Evolutionary conservation across 1,140 invertebrate genomes (phyloP), one percentile per base, ranked within the genome.

Genomic region (Chlorops oryzae): DNA sequence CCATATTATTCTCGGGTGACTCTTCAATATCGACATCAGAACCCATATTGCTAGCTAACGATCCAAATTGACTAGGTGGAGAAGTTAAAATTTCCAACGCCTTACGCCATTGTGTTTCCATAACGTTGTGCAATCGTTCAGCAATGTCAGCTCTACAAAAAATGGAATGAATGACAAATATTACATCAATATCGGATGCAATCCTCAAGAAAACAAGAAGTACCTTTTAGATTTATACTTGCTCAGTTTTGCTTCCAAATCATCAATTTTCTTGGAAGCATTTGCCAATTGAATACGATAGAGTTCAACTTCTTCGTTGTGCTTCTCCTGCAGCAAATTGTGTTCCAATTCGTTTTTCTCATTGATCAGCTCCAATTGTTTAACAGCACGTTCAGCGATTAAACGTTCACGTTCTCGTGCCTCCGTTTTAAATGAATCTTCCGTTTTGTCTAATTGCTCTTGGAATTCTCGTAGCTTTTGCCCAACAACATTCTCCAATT

Each of bases 51-150:
- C n/a, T n/a, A n/a, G n/a, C n/a, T n/a, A n/a, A n/a, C n/a, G n/a
- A n/a, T n/a, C n/a, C n/a, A n/a, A 54, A 27, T 25, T 53, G 54
- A 15, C 61, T 56, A 49, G 35, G 58, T 22, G 60, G 73, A 51
- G 77, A 75, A 47, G 81, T 82, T 37, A 89, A 81, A 50, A 88
- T 86, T 52, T 77, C 77, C 15, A 88, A 63, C 18, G 85, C 84
- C 72, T 88, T 83, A 39, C 82, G 76, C 85, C 85, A 88, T 61
- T 88, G 86, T 32, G 79, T 78, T 72, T 90, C 81, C 86, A 90
- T 88, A 0, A 88, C 81, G 37, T 75, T 77, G 69, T 88, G 85
- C 54, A 90, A 68, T 63, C 87, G 82, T 50, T 85, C 77, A 1
- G 84, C 85, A 40, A 88, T 78, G 55, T 83, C 77, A 3, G 80